A percentile compares a stretch with the other conserved stretches of the same genome.
These are phyloP conservation scores for Drosophila kokeensis DNA, from an alignment of 2,888 invertebrate species.

Conservation along the genomic window DNA sequence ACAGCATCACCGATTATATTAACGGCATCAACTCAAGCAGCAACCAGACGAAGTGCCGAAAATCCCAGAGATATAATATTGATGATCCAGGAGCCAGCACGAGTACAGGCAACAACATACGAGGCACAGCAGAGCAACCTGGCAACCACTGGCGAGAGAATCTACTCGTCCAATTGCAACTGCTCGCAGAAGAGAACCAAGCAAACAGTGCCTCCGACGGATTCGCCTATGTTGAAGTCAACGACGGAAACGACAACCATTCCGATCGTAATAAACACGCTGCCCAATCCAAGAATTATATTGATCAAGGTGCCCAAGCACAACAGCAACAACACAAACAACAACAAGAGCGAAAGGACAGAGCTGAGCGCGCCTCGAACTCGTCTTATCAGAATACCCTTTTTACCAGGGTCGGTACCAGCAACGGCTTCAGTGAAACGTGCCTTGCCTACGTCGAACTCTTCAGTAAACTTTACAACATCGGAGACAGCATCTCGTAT, in stretches of 20 bases:
- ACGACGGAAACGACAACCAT: constrained; percentile 52
- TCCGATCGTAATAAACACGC: constrained; percentile 66
- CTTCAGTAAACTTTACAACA: constrained; percentile 61
- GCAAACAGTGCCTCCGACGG: constrained; percentile 57
- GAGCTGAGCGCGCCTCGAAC: constrained; percentile 71
- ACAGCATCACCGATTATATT: constrained; percentile 35
- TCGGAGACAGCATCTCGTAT: constrained; percentile 65
- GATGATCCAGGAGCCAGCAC: constrained; percentile 82
- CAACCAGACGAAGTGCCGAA: constrained; percentile 70
- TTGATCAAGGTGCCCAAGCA: constrained; percentile 62
- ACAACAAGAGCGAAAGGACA: constrained; percentile 56
- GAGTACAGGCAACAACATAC: constrained; percentile 64
- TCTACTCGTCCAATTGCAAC: constrained; percentile 55
- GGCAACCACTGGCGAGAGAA: constrained; percentile 45
- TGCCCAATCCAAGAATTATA: constrained; percentile 68
- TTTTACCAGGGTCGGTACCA: constrained; percentile 82
- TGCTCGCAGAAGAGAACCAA: constrained; percentile 67
- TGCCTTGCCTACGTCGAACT: constrained; percentile 53
- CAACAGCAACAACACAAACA: constrained; percentile 24
- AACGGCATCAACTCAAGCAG: constrained; percentile 49
- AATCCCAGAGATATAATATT: constrained; percentile 79
- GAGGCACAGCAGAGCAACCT: constrained; percentile 19
- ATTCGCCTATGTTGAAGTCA: constrained; percentile 40
- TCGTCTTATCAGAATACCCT: constrained; percentile 79
- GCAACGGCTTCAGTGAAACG: constrained; percentile 71